A percentile compares a stretch with the other conserved stretches of the same genome.
These are phyloP conservation scores for Setophaga petechia DNA, from an alignment of 2,113 vertebrate species.

Conservation along the genomic window DNA sequence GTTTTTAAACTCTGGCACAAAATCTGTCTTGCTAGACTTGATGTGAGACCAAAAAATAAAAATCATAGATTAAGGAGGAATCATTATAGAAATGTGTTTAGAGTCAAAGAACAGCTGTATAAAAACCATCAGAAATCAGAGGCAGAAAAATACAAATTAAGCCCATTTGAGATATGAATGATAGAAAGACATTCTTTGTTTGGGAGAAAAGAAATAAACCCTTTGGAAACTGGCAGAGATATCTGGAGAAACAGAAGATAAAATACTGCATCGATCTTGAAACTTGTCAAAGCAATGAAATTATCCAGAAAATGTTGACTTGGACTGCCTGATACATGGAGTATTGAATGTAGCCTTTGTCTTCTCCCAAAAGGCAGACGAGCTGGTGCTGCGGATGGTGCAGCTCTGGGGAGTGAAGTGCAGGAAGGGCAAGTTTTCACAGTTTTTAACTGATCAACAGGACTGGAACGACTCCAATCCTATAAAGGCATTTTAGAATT, in stretches of 20 bases:
- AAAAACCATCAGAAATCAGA: slow-evolving; percentile 4
- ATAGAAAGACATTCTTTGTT: slow-evolving; percentile 4
- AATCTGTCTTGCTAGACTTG: background rate
- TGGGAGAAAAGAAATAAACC: slow-evolving; percentile 5
- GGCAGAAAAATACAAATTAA: background rate
- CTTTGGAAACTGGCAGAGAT: background rate
- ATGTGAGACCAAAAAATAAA: background rate
- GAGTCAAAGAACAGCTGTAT: background rate
- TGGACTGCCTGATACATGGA: background rate
- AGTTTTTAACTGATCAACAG: background rate
- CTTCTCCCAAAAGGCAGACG: background rate
- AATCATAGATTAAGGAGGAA: background rate
- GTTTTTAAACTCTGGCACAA: slow-evolving; percentile 2
- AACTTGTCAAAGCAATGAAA: slow-evolving; percentile 43
- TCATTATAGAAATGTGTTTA: background rate
- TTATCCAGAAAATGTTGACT: slow-evolving; percentile 22
- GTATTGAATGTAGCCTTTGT: background rate
- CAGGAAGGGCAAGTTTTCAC: background rate
- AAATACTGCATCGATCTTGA: slow-evolving; percentile 22
- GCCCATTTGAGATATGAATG: background rate
- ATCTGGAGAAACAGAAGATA: background rate
- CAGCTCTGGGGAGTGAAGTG: background rate
- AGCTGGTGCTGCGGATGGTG: background rate
- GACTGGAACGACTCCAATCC: background rate
- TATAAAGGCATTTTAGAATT: background rate